Base-by-base conservation (phyloP, 2,113 vertebrate genomes). In the Neotoma lepida region DNA sequence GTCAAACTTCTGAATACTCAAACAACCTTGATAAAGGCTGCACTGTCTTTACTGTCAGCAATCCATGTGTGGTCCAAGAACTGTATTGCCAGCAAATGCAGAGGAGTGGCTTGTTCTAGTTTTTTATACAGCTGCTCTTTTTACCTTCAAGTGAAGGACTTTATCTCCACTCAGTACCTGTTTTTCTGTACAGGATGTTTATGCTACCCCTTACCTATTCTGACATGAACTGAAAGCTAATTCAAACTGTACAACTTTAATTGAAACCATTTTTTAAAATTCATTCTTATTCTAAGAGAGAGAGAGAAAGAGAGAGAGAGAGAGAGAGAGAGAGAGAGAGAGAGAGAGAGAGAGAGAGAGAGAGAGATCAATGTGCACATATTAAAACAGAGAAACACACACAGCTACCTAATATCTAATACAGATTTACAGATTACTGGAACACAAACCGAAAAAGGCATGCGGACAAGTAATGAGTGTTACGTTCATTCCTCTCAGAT, bases 391-490 rank as follows among this genome's bases (percentile, higher is more conserved):
- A 96, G 54, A 74, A 91, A 97, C 14, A 84, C 82, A 91, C 64
- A 89, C 61, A 74, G 90, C 78, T 91, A 70, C 35, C 87, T 89
- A 94, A 68, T 51, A 85, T 54, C 63, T 68, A 61, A 85, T 54
- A 64, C 41, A 87, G 80, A 84, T 44, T 61, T 84, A 84, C 61
- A 35, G 28, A 94, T 94, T 93, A 91, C 88, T 88, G 74, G 71
- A 95, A 96, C 88, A 94, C 56, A 97, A 90, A 96, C 90, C 5
- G 54, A 81, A 92, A 94, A 96, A 96, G 87, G 74, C 95, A 97
- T 94, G 92, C 94, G 92, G 90, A 80, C 56, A 94, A 97, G 64
- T 87, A 84, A 97, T 88, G 96, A 92, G 93, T 96, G 95, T 51
- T 95, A 92, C 78, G 89, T 89, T 91, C 90, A 94, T 95, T 80